A percentile compares a stretch with the other conserved stretches of the same genome.
phyloP scores from a whole-genome alignment of 2,888 invertebrate genomes.

The Galerucella calmariensis region DNA sequence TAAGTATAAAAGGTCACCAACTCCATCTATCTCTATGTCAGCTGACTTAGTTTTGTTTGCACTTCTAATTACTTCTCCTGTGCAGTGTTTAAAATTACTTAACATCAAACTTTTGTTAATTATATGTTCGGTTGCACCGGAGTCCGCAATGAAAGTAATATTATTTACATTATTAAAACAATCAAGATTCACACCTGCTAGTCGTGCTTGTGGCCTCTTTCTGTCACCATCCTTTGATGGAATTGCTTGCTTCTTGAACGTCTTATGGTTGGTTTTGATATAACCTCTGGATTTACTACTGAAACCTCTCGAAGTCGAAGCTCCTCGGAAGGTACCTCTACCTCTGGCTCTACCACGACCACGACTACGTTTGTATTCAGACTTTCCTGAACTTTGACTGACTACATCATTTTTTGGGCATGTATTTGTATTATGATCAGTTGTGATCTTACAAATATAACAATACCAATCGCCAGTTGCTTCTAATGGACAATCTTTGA shows the following conservation, averaged over 20 bases:
- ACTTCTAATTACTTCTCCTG: conserved; percentile 20
- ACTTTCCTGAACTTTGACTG: background rate
- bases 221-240: conserved; percentile 2
- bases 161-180: background rate
- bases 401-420: conserved; percentile 1
- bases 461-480: conserved; percentile 11
- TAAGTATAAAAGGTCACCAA: conserved; percentile 21
- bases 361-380: background rate
- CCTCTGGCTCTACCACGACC: background rate
- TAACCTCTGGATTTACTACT: conserved; percentile 11
- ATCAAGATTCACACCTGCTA: conserved; percentile 10
- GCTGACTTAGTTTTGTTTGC: conserved; percentile 27
- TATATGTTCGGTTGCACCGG: conserved; percentile 47
- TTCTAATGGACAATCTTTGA: conserved; percentile 10
- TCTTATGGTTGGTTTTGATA: background rate
- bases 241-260: background rate
- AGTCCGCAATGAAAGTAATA: conserved; percentile 44
- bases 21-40: conserved; percentile 19
- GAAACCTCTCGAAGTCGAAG: conserved; percentile 7
- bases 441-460: background rate
- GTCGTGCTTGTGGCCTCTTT: too few species aligned
- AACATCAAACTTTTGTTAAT: conserved; percentile 40
- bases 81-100: conserved; percentile 15
- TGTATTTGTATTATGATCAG: conserved; percentile 15
- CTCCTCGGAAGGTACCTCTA: background rate